phyloP scores from a whole-genome alignment of 1,140 invertebrate genomes.

The Hirudo medicinalis region DNA sequence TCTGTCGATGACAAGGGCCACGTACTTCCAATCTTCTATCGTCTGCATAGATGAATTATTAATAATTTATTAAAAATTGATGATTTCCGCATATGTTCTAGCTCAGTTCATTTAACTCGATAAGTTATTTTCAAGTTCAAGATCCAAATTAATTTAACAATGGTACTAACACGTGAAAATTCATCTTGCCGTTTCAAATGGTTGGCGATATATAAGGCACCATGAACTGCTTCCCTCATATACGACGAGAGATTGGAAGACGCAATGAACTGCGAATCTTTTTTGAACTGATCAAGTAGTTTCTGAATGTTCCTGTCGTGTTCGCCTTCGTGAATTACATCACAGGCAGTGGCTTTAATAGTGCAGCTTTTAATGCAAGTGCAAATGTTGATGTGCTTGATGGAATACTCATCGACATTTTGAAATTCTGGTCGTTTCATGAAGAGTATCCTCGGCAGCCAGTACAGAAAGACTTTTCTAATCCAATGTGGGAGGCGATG shows the following conservation, averaged over 20 bases:
- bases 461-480: conserved; percentile 74
- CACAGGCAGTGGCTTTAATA: background rate
- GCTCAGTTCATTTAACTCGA: background rate
- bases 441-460: conserved; percentile 55
- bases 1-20: conserved; percentile 25
- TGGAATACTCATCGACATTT: background rate
- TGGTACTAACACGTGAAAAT: conserved; percentile 26
- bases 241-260: conserved; percentile 47
- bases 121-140: background rate
- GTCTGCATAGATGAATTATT: conserved; percentile 17
- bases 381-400: conserved; percentile 10
- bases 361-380: conserved; percentile 13
- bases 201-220: conserved; percentile 81
- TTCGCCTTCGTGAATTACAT: background rate
- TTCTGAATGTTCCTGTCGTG: background rate
- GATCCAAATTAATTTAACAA: background rate
- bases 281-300: background rate
- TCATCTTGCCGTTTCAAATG: conserved; percentile 87
- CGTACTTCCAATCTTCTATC: conserved; percentile 28
- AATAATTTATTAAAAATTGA: background rate
- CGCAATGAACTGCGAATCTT: background rate
- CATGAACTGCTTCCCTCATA: conserved; percentile 70
- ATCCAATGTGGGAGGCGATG: conserved; percentile 89
- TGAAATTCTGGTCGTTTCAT: conserved; percentile 26
- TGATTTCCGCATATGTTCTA: too few relatives aligned